A percentile compares a stretch with the other conserved stretches of the same genome.
Evolutionary conservation across 2,888 invertebrate genomes (phyloP).

Genomic region (Rugalucina vietnamica): DNA sequence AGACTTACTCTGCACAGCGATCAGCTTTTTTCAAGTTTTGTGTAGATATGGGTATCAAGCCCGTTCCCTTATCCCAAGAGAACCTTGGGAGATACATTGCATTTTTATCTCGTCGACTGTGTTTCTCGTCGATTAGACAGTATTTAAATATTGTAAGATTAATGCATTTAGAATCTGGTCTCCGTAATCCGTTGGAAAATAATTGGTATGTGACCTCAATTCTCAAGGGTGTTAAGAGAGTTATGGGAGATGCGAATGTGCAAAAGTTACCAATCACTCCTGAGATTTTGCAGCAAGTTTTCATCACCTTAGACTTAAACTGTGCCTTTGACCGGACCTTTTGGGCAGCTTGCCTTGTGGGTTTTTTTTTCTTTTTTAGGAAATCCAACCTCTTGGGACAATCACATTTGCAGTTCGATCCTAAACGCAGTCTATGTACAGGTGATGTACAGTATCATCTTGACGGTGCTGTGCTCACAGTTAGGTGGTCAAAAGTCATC

Average conservation of each 20-base stretch:
- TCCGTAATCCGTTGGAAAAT: not conserved
- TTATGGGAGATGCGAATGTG: conserved; percentile 2
- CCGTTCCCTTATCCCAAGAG: not conserved
- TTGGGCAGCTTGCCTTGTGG: too few species aligned
- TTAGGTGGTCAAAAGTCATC: conserved; percentile 17
- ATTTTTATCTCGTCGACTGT: conserved; percentile 6
- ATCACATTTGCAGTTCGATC: not conserved
- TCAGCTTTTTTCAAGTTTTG: not conserved
- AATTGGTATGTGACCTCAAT: conserved; percentile 8
- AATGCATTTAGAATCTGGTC: not conserved
- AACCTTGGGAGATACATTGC: conserved; percentile 21
- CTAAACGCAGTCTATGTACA: not conserved
- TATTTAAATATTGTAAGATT: not conserved
- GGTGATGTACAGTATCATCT: not conserved
- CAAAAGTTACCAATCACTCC: conserved; percentile 28
- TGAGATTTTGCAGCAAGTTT: not conserved
- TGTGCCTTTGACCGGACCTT: conserved; percentile 10
- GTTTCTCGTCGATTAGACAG: conserved; percentile 4
- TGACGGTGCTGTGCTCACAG: not conserved
- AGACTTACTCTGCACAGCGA: conserved; percentile 3
- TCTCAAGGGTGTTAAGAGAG: conserved; percentile 16
- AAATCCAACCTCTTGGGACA: conserved; percentile 19
- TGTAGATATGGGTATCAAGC: not conserved
- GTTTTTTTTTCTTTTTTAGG: conserved; percentile 30
- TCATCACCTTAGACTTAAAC: not conserved